phyloP scores from a whole-genome alignment of 2,113 vertebrate genomes.

The Mesocricetus auratus region DNA sequence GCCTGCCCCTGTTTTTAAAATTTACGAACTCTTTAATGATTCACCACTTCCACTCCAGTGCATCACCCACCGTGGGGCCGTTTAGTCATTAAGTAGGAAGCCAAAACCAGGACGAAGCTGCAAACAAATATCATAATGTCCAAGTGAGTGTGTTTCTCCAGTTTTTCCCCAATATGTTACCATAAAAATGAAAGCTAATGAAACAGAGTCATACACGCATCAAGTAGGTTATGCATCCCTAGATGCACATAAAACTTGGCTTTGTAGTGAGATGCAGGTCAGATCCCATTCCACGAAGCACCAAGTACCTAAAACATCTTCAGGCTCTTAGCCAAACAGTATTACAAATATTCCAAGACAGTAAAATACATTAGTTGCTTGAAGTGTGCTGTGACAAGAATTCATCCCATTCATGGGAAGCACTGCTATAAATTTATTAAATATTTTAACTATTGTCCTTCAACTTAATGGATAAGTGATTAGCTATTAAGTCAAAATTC shows the following conservation, averaged over 20 bases:
- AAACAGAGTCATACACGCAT: slow-evolving; percentile 40
- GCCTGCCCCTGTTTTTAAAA: slow-evolving; percentile 81
- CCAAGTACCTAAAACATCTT: slow-evolving; percentile 43
- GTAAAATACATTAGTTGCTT: slow-evolving; percentile 46
- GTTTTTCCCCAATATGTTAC: slow-evolving; percentile 35
- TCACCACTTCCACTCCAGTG: slow-evolving; percentile 72
- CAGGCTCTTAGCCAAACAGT: slow-evolving; percentile 20
- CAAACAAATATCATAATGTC: slow-evolving; percentile 73
- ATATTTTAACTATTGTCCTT: slow-evolving; percentile 47
- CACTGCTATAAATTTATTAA: slow-evolving; percentile 27
- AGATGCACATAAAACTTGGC: slow-evolving; percentile 1
- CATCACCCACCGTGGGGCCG: slow-evolving; percentile 68
- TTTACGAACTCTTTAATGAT: slow-evolving; percentile 81
- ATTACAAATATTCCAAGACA: slow-evolving; percentile 34
- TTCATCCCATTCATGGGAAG: background rate
- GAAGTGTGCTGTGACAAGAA: slow-evolving; percentile 29
- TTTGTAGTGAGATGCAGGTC: slow-evolving; percentile 66
- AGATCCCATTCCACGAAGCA: background rate
- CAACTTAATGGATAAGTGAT: background rate
- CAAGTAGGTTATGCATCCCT: slow-evolving; percentile 52
- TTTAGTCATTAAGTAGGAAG: slow-evolving; percentile 75
- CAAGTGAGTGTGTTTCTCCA: slow-evolving; percentile 67
- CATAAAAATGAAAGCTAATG: slow-evolving; percentile 57
- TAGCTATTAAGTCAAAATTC: background rate
- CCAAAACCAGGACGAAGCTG: slow-evolving; percentile 77